Conservation (phyloP, 2,113 vertebrate species). For the Eulemur rufifrons region DNA sequence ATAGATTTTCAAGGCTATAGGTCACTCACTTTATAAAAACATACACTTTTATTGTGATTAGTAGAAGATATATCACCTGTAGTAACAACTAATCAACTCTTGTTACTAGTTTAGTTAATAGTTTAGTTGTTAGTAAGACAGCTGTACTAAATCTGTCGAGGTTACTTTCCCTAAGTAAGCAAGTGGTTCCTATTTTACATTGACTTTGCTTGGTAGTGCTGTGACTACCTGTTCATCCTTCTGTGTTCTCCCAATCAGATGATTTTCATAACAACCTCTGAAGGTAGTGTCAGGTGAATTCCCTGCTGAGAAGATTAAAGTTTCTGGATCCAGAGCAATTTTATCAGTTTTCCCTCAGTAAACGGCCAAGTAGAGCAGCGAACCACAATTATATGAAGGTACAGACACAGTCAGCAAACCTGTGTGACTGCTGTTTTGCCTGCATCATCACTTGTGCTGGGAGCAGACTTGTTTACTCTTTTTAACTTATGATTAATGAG, state of each 20-base stretch:
- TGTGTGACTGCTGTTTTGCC: neutral
- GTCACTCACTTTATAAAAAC: neutral
- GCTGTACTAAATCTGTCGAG: neutral
- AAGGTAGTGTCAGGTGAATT: neutral
- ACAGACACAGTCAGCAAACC: neutral
- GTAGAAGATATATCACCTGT: neutral
- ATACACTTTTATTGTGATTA: neutral
- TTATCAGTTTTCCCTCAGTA: neutral
- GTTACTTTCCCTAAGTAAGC: neutral
- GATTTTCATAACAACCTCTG: neutral
- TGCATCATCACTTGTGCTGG: neutral
- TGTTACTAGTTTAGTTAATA: no score
- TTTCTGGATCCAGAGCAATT: neutral
- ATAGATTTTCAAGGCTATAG: neutral
- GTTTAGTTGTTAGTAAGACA: neutral
- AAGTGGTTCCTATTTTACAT: neutral
- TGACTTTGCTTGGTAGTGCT: neutral
- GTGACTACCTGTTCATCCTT: neutral
- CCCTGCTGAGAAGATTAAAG: neutral
- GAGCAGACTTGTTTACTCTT: constrained; percentile 25
- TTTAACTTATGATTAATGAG: neutral
- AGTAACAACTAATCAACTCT: neutral
- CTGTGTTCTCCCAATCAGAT: neutral
- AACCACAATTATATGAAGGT: neutral
- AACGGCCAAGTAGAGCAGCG: neutral